Evolutionary conservation across 2,113 vertebrate genomes (phyloP).

Genomic region (Cromileptes altivelis): DNA sequence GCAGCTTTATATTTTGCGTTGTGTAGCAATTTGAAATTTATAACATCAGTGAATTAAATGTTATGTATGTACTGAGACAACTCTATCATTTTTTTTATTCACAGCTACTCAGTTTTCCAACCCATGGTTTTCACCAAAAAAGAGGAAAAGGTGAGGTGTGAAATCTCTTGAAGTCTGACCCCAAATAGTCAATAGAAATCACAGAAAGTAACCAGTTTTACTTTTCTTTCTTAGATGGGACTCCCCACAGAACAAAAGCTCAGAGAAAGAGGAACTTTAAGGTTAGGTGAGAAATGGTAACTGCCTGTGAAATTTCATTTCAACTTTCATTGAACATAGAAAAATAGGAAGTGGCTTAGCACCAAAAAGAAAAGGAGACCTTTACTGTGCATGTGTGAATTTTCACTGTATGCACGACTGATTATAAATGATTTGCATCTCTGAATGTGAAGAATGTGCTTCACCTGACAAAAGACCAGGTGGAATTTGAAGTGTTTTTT

Average conservation of each 20-base stretch:
- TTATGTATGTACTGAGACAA: background rate
- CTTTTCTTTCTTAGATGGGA: background rate
- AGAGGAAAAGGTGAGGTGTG: background rate
- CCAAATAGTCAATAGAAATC: background rate
- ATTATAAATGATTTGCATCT: constrained; percentile 17
- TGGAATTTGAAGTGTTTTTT: background rate
- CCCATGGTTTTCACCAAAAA: background rate
- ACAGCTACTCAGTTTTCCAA: background rate
- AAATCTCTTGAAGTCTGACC: background rate
- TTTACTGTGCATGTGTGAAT: background rate
- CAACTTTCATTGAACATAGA: constrained; percentile 19
- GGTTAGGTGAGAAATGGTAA: background rate
- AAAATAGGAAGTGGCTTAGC: constrained; percentile 46
- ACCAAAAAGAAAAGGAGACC: background rate
- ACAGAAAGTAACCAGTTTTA: background rate
- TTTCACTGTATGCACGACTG: background rate
- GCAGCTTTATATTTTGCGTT: background rate
- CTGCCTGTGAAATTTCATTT: constrained; percentile 31
- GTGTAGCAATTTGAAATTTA: background rate
- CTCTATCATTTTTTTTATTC: background rate
- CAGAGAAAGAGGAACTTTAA: constrained; percentile 15
- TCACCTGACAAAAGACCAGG: constrained; percentile 36
- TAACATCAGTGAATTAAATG: background rate
- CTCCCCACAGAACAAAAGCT: background rate
- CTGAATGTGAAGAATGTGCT: constrained; percentile 37